Base-by-base conservation (phyloP, 2,797 vertebrate species). In the Sphaeramia orbicularis region DNA sequence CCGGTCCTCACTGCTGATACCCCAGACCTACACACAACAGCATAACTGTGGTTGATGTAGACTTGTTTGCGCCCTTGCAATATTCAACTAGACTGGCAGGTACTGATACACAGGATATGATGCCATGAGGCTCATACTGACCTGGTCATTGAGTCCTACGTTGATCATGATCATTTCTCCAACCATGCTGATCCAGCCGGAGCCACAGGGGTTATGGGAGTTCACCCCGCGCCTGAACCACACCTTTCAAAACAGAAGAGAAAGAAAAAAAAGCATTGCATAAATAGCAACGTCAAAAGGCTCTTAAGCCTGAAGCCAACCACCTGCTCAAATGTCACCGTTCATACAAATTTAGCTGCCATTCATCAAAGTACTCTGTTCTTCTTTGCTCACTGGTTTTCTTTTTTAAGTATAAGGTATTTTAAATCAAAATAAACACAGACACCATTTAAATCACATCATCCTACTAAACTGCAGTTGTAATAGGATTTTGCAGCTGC, bases 191-290 rank as follows among this genome's bases (percentile, higher is more conserved):
- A 99, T 96, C 98, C 98, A 99, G 74, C 98, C 96, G 6, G 97
- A 98, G 58, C 98, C 98, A 68, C 95, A 93, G 5, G 98, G 97
- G 59, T 97, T 99, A 87, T 99, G 96, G 0, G 98, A 97, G 78
- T 96, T 98, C 64, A 99, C 94, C 0, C 97, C 97, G 50, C 97
- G 95, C 81, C 97, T 94, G 90, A 99, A 99, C 98, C 98, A 99
- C 40, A 99, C 96, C 98, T 99, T 76, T 19, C 27, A 65, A 24
- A 58, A 37, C 43, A 67, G 27, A n/a, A 78, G 41, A 53, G 30
- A 1, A 18, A 15, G n/a, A 9, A 53, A 15, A 27, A 5, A 43
- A 16, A 43, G 1, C 6, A 35, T 35, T 10, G 4, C 32, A 35
- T 8, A 4, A 35, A 35, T 27, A 10, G 15, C 56, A 13, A 21